Conservation (phyloP, 2,113 vertebrate species). For the Brachypteracias leptosomus region DNA sequence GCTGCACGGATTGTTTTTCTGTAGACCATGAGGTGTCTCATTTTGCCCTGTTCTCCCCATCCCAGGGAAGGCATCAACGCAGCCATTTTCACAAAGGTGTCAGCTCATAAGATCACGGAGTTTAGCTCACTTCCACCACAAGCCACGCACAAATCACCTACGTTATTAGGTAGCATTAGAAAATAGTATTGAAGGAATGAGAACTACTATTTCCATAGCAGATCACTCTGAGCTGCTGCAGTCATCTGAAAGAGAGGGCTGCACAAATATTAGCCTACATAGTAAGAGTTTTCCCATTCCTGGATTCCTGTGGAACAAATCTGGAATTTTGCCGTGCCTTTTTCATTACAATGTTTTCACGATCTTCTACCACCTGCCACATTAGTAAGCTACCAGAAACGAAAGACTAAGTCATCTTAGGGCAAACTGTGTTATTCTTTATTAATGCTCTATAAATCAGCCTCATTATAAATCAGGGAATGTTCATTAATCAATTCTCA, state of each 20-base stretch:
- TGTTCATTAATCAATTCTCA: constrained; percentile 70
- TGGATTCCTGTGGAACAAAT: constrained; percentile 64
- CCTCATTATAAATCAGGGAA: constrained; percentile 60
- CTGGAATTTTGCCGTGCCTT: constrained; percentile 39
- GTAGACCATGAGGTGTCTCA: constrained; percentile 57
- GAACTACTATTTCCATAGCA: constrained; percentile 35
- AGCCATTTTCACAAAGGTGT: not conserved
- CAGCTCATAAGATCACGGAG: constrained; percentile 18
- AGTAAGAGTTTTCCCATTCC: constrained; percentile 53
- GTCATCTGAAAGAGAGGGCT: constrained; percentile 49
- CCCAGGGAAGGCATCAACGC: not conserved
- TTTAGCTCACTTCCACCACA: not conserved
- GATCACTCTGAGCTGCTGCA: constrained; percentile 54
- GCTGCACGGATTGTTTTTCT: constrained; percentile 53
- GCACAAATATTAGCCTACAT: constrained; percentile 20
- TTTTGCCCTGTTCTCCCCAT: constrained; percentile 12
- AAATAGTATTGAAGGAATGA: constrained; percentile 2
- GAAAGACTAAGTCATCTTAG: constrained; percentile 65
- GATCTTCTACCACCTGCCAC: constrained; percentile 66
- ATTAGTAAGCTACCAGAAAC: constrained; percentile 68
- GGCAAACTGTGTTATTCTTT: constrained; percentile 70
- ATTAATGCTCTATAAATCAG: constrained; percentile 67
- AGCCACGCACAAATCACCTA: not conserved
- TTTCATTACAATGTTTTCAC: constrained; percentile 35
- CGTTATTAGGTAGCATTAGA: not conserved